phyloP scores from a whole-genome alignment of 2,888 invertebrate species.

The Caenorhabditis plicata region DNA sequence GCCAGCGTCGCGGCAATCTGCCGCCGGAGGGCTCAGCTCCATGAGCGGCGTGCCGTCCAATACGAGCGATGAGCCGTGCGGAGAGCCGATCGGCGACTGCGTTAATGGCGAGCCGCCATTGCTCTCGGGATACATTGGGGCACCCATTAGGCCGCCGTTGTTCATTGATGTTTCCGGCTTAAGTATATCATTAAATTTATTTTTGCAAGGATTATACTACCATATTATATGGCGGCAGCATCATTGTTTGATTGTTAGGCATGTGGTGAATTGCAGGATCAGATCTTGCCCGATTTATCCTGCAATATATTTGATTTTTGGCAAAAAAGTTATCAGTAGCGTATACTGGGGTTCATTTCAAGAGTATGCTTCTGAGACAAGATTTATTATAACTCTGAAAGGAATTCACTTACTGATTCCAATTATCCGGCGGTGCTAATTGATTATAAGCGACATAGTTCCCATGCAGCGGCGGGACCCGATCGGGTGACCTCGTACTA shows the following conservation, averaged over 20 bases:
- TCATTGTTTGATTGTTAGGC: conserved; percentile 24
- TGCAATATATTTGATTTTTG: conserved; percentile 14
- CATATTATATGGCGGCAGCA: conserved; percentile 4
- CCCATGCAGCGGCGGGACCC: conserved; percentile 32
- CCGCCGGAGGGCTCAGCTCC: conserved; percentile 40
- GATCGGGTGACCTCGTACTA: conserved; percentile 36
- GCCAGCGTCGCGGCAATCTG: conserved; percentile 6
- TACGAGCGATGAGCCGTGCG: conserved; percentile 38
- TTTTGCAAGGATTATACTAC: background rate
- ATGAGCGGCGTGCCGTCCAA: conserved; percentile 36
- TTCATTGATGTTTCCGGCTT: conserved; percentile 38
- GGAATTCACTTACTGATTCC: conserved; percentile 27
- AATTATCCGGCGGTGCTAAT: conserved; percentile 18
- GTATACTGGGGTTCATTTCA: background rate
- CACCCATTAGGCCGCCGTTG: too few species aligned
- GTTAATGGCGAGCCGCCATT: conserved; percentile 40
- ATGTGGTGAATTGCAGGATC: conserved; percentile 61
- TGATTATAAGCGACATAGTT: conserved; percentile 10
- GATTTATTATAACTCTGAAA: background rate
- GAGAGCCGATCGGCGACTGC: conserved; percentile 39
- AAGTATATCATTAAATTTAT: background rate
- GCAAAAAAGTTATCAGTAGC: too few species aligned
- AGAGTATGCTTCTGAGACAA: background rate
- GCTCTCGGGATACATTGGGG: conserved; percentile 4
- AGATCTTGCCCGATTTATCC: conserved; percentile 55